Conservation (phyloP, 2,113 vertebrate genomes). For the Vulpes lagopus region DNA sequence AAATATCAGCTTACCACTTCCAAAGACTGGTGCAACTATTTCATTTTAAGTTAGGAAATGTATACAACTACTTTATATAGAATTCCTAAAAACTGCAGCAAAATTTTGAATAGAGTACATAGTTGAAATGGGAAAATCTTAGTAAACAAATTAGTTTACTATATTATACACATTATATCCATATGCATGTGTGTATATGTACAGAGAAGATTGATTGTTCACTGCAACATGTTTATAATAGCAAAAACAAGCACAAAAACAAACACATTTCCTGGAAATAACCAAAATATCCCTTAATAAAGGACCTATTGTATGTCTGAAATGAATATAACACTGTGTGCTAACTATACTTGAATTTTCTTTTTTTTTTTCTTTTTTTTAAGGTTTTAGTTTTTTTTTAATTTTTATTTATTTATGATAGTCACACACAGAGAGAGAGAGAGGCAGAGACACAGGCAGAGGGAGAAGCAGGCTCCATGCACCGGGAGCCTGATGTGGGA, state of each 20-base stretch:
- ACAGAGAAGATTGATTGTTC: not conserved
- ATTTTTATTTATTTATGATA: too few relatives aligned
- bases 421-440: too few relatives aligned
- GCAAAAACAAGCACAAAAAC: not conserved
- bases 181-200: not conserved
- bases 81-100: conserved; percentile 19
- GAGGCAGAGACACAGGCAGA: too few relatives aligned
- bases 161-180: not conserved
- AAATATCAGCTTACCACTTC: not conserved
- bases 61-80: not conserved
- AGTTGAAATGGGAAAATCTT: not conserved
- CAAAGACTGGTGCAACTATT: not conserved
- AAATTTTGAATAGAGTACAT: conserved; percentile 4
- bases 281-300: not conserved
- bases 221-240: not conserved
- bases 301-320: not conserved
- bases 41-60: conserved; percentile 48
- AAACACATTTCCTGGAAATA: not conserved
- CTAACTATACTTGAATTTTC: too few relatives aligned
- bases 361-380: too few relatives aligned
- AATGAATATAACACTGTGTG: not conserved
- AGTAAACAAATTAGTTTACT: conserved; percentile 20
- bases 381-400: too few relatives aligned
- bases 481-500: too few relatives aligned
- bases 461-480: too few relatives aligned